Conservation (phyloP, 1,140 invertebrate species). For the Scaptomyza graminum region DNA sequence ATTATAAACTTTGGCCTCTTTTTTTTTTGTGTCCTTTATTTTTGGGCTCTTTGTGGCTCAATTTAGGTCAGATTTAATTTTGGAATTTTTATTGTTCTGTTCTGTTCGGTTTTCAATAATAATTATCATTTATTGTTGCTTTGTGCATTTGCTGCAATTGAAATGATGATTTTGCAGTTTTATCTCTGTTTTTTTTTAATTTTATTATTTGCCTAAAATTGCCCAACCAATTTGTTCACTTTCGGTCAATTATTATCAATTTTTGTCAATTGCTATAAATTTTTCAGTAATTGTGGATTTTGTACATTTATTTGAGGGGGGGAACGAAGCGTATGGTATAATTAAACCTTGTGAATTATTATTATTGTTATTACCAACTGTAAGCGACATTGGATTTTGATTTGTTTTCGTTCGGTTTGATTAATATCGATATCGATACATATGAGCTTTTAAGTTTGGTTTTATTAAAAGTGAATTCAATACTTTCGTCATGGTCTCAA, state of each 20-base stretch:
- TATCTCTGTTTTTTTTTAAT: no score
- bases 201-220: conserved; percentile 1
- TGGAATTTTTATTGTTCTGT: conserved; percentile 35
- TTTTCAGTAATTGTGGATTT: no score
- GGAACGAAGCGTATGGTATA: no score
- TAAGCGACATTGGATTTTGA: no score
- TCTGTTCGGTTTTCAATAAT: conserved; percentile 37
- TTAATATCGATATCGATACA: no score
- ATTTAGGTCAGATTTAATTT: conserved; percentile 45
- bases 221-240: neutral
- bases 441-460: no score
- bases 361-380: no score
- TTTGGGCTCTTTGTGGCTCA: conserved; percentile 8
- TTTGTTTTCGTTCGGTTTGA: neutral
- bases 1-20: conserved; percentile 42
- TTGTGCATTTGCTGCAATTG: conserved; percentile 2
- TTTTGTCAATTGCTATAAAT: neutral
- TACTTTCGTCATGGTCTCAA: no score
- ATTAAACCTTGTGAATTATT: no score
- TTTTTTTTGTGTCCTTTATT: neutral
- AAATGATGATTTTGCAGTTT: conserved; percentile 3
- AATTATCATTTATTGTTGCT: conserved; percentile 27
- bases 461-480: no score
- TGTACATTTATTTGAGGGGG: no score
- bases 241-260: conserved; percentile 7